phyloP scores from a whole-genome alignment of 2,113 vertebrate genomes.

The Zosterops borbonicus region DNA sequence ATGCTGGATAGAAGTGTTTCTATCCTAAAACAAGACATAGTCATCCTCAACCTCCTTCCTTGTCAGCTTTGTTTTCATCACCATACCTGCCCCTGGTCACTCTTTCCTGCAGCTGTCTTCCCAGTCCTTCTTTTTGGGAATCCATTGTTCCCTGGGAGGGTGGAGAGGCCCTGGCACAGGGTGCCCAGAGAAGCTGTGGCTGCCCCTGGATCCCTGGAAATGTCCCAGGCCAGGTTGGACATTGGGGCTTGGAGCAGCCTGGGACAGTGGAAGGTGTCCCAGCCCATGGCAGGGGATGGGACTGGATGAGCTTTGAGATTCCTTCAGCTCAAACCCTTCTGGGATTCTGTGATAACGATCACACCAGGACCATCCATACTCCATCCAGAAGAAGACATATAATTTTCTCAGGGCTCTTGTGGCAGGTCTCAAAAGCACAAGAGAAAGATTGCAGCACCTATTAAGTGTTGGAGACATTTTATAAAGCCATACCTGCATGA shows the following conservation, averaged over 20 bases:
- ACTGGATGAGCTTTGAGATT: neutral
- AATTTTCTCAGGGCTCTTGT: neutral
- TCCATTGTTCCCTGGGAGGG: fast-evolving
- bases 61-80: neutral
- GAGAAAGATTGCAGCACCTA: neutral
- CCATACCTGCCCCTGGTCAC: neutral
- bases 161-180: neutral
- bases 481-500: neutral
- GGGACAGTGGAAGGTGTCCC: neutral
- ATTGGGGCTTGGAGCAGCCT: neutral
- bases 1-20: neutral
- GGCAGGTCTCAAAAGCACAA: neutral
- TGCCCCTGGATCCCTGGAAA: neutral
- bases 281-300: neutral
- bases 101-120: neutral
- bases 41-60: neutral
- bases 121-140: neutral
- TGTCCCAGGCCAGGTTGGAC: neutral
- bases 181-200: neutral
- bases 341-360: neutral
- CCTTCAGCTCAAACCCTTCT: neutral
- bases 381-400: neutral
- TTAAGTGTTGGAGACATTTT: neutral
- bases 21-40: neutral
- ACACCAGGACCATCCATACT: neutral